Evolutionary conservation across 2,888 invertebrate genomes (phyloP).

Genomic region (Lasioglossum lativentre): DNA sequence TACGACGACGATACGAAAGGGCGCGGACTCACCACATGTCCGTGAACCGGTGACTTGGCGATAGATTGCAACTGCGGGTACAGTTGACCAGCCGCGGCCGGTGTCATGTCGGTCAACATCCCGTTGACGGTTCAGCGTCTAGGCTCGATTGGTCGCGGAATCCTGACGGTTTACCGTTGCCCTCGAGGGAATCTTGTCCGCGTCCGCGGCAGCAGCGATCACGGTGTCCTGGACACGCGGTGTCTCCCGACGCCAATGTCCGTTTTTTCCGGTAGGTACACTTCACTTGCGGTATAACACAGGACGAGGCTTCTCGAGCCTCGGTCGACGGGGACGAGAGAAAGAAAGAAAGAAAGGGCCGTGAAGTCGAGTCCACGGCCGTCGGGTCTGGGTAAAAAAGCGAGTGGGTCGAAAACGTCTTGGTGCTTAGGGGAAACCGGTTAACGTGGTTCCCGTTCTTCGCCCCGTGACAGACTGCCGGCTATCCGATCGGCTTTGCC

Average conservation of each 20-base stretch:
- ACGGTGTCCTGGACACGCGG: background rate
- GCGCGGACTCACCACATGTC: constrained; percentile 83
- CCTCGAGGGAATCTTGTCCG: background rate
- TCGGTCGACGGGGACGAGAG: constrained; percentile 2
- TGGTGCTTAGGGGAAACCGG: constrained; percentile 77
- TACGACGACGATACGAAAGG: background rate
- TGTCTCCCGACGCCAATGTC: constrained; percentile 16
- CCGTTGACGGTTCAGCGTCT: constrained; percentile 53
- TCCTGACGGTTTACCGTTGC: constrained; percentile 26
- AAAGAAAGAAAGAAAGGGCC: constrained; percentile 12
- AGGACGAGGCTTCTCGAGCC: constrained; percentile 8
- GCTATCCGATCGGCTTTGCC: constrained; percentile 78
- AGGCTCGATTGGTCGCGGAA: constrained; percentile 31
- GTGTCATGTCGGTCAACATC: constrained; percentile 85
- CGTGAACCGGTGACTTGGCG: constrained; percentile 82
- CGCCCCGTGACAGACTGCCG: constrained; percentile 84
- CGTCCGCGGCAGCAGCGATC: background rate
- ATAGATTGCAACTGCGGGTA: constrained; percentile 84
- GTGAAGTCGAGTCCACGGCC: constrained; percentile 41
- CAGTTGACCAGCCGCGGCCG: constrained; percentile 84
- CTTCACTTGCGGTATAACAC: constrained; percentile 45
- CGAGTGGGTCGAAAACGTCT: constrained; percentile 51
- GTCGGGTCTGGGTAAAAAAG: constrained; percentile 57
- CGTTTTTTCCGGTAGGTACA: constrained; percentile 4
- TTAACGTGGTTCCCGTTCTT: constrained; percentile 84